Conservation (phyloP, 2,113 vertebrate species). For the Notechis scutatus region DNA sequence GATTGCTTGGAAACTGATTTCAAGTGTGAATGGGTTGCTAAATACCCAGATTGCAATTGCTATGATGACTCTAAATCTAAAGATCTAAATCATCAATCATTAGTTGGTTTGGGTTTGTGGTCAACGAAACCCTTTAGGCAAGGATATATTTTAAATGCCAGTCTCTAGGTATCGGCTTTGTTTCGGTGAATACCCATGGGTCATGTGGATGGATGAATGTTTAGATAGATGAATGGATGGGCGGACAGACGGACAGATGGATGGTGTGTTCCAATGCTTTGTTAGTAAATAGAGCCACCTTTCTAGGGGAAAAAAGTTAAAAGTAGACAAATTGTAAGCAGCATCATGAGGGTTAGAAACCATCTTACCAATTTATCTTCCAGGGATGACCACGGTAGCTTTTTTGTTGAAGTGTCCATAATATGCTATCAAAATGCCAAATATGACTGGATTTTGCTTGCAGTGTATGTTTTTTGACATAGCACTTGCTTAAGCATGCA, state of each 20-base stretch:
- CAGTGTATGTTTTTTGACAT: background rate
- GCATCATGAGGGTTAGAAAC: background rate
- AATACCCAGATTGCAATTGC: background rate
- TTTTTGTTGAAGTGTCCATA: background rate
- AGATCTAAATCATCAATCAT: background rate
- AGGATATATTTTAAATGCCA: background rate
- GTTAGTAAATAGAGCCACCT: background rate
- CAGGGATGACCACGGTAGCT: background rate
- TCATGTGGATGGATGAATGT: background rate
- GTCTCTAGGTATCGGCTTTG: background rate
- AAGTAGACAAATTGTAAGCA: background rate
- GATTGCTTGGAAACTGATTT: background rate
- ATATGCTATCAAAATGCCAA: background rate
- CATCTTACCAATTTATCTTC: background rate
- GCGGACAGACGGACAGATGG: background rate
- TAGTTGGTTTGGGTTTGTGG: background rate
- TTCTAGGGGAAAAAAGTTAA: background rate
- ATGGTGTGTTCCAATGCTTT: background rate
- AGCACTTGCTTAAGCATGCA: background rate
- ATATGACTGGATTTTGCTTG: background rate
- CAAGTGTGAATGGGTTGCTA: background rate
- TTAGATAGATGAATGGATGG: background rate
- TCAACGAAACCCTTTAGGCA: background rate
- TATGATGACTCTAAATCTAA: background rate
- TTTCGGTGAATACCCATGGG: background rate